Base-by-base conservation (phyloP, 2,888 invertebrate genomes). In the Drosophila nigricruria region DNA sequence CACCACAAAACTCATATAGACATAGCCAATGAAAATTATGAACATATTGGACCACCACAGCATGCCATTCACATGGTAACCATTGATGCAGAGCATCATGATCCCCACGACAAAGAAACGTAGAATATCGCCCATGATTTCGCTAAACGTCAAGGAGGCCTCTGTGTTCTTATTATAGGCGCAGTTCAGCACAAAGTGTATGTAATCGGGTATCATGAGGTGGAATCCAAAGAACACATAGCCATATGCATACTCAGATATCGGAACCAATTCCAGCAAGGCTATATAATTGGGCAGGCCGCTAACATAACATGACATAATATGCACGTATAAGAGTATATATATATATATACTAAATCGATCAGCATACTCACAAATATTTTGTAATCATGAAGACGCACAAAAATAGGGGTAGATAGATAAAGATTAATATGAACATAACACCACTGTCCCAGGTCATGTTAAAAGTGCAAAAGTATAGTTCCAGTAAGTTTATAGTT, bases 231-330 rank as follows among this genome's bases (percentile, higher is more conserved):
- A 68, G 49, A 57, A 59, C 0, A 70, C 42, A 34, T 49, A 83
- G 16, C 70, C 59, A 5, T 52, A 68, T 0, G 73, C 62, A 27
- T 69, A 83, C 0, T 23, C 12, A 0, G 73, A 73, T 42, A 73
- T 32, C 0, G 81, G 83, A 10, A 76, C 1, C 18, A 62, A 1
- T 1, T 76, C 47, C 72, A 86, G 69, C 16, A 86, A 45, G n/a
- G 43, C 34, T 12, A 70, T 9, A 14, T 50, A 71, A 47, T 83
- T 83, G 25, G 87, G 83, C 40, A 81, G 16, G 8, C 71, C 69
- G 25, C 86, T 86, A n/a, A 1, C 8, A 5, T n/a, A n/a, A n/a
- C n/a, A n/a, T n/a, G n/a, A 8, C 12, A 18, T 10, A 20, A 12
- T 12, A 12, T 12, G 1, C 20, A 12, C 20, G 10, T 20, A 27